Percentiles rank a stretch among this genome's conserved stretches.
Evolutionary conservation across 2,888 invertebrate species (phyloP).

Genomic region (Notodromas monacha): DNA sequence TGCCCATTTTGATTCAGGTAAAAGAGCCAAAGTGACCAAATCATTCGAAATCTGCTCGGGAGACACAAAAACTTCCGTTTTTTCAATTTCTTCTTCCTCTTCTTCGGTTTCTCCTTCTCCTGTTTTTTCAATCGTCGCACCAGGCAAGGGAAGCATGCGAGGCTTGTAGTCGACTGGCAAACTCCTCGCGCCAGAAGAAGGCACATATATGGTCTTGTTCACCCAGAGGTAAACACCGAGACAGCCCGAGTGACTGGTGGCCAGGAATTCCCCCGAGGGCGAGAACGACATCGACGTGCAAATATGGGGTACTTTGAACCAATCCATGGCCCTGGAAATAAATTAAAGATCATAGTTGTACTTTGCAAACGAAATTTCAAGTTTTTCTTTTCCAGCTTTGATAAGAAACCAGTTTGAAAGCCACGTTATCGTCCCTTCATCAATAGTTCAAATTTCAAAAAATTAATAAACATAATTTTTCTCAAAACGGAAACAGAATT

Average conservation of each 20-base stretch:
- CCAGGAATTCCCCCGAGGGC: conserved; percentile 58
- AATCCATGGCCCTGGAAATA: conserved; percentile 14
- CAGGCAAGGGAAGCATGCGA: conserved; percentile 15
- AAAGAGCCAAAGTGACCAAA: conserved; percentile 48
- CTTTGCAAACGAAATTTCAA: too few species aligned
- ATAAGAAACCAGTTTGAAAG: too few species aligned
- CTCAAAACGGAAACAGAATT: too few species aligned
- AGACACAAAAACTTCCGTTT: conserved; percentile 24
- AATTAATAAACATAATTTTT: too few species aligned
- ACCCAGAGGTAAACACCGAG: conserved; percentile 78
- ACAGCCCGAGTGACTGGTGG: conserved; percentile 55
- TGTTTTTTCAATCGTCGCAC: too few species aligned
- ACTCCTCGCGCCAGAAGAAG: conserved; percentile 41
- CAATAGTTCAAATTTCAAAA: too few species aligned
- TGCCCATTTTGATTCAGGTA: conserved; percentile 63
- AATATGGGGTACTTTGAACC: conserved; percentile 30
- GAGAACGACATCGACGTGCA: conserved; percentile 61
- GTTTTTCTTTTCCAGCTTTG: too few species aligned
- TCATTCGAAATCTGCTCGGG: conserved; percentile 38
- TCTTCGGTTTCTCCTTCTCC: conserved; percentile 14
- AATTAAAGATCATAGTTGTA: too few species aligned
- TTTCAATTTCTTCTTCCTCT: conserved; percentile 16
- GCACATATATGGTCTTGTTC: conserved; percentile 49
- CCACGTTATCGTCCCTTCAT: too few species aligned
- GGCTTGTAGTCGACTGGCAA: conserved; percentile 20